Evolutionary conservation across 1,140 invertebrate species (phyloP).

Genomic region (Drosophila santomea): DNA sequence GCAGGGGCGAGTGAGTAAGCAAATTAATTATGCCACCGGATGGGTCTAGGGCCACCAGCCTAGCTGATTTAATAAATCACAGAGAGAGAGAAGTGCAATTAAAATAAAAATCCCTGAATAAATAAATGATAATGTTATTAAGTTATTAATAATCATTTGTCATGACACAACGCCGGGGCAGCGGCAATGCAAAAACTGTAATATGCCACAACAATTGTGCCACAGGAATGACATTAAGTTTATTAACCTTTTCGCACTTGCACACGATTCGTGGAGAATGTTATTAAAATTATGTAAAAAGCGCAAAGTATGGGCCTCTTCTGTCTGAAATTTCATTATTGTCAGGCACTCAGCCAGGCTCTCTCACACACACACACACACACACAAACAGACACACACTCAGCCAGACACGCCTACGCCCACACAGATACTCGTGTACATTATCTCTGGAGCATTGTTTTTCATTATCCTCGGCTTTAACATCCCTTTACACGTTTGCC

Average conservation of each 20-base stretch:
- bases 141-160: slow-evolving; percentile 82
- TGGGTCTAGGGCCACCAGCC: not conserved
- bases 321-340: slow-evolving; percentile 39
- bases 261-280: slow-evolving; percentile 54
- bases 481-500: slow-evolving; percentile 64
- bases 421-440: not conserved
- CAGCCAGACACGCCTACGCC: not conserved
- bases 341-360: slow-evolving; percentile 23
- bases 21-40: slow-evolving; percentile 58
- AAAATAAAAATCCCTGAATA: slow-evolving; percentile 54
- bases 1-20: slow-evolving; percentile 12
- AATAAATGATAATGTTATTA: slow-evolving; percentile 80
- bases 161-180: slow-evolving; percentile 27
- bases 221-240: slow-evolving; percentile 68
- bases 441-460: slow-evolving; percentile 43
- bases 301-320: slow-evolving; percentile 19
- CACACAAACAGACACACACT: slow-evolving; percentile 1
- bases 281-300: slow-evolving; percentile 56
- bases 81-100: slow-evolving; percentile 17
- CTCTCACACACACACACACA: not conserved
- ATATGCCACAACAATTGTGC: slow-evolving; percentile 41
- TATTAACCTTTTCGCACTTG: slow-evolving; percentile 75
- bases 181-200: slow-evolving; percentile 16
- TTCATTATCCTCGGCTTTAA: slow-evolving; percentile 71
- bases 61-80: slow-evolving; percentile 53